Base-by-base conservation (phyloP, 2,113 vertebrate genomes). In the Equus quagga region DNA sequence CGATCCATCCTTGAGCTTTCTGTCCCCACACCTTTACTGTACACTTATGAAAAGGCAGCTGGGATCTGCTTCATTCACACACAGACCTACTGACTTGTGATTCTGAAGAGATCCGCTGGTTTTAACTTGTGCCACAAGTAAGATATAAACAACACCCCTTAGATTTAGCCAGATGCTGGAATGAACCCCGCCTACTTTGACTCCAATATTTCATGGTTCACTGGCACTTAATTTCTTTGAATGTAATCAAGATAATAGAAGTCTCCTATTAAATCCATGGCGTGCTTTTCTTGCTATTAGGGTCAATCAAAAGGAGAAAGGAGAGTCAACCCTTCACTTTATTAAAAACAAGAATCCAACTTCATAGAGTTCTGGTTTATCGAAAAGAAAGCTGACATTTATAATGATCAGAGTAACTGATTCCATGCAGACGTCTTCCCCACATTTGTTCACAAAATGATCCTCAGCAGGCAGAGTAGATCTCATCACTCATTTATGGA, bases 291-390 rank as follows among this genome's bases (percentile, higher is more conserved):
- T 89, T 78, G 14, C 5, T 75, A 4, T 70, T 92, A 89, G 72
- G 26, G 3, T 56, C 58, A 89, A 97, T 23, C 12, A 81, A 69
- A 51, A 69, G 2, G 26, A 62, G 46, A 56, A 26, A 72, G 4
- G 62, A 33, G 21, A 83, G 44, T 69, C 54, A 83, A 36, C 58
- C n/a, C 9, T 84, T 78, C 33, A 33, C 23, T 90, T 69, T 67
- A 78, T 80, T 88, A 88, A 90, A 93, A 94, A 54, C 46, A 93
- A 85, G 21, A 89, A 79, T 86, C 15, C 12, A 44, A 75, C 85
- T 94, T 91, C 28, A 49, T 82, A 24, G 51, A 70, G 41, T 64
- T 44, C 69, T 1, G 41, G 18, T 33, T 82, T 91, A 69, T 3
- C 18, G 26, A 69, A 85, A 81, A 91, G 49, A 89, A 91, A 87